These are phyloP conservation scores for Bovichtus diacanthus DNA, from an alignment of 2,797 vertebrate genomes.

Conservation along the genomic window DNA sequence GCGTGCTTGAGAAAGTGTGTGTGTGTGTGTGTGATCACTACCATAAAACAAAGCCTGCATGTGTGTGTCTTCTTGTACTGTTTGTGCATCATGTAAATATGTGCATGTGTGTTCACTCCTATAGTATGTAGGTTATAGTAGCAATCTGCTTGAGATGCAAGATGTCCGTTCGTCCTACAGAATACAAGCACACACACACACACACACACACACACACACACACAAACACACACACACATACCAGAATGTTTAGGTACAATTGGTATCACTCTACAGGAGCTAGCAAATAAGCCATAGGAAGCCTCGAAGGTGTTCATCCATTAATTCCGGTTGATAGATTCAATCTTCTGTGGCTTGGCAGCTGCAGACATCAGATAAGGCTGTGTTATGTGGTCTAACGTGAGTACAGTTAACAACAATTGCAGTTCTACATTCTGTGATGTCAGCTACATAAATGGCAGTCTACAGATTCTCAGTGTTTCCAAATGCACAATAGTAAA, in stretches of 20 bases:
- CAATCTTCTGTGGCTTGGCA: constrained; percentile 28
- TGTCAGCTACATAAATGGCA: not conserved
- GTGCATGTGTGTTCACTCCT: constrained; percentile 41
- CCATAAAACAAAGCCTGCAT: constrained; percentile 24
- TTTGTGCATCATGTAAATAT: constrained; percentile 20
- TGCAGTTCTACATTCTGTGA: not conserved
- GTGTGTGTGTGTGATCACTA: constrained; percentile 1
- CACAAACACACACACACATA: constrained; percentile 20
- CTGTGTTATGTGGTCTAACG: not conserved
- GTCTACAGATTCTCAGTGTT: not conserved
- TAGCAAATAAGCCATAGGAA: constrained; percentile 45
- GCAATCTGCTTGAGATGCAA: constrained; percentile 68
- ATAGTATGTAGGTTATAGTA: constrained; percentile 55
- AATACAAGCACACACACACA: constrained; percentile 23
- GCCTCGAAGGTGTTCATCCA: constrained; percentile 24
- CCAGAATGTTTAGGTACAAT: constrained; percentile 32
- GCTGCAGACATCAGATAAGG: constrained; percentile 2
- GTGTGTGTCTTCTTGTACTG: constrained; percentile 1
- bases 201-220: constrained; percentile 20
- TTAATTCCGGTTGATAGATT: constrained; percentile 29
- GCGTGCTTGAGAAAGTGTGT: constrained; percentile 24
- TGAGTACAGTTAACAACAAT: not conserved
- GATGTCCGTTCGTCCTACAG: constrained; percentile 33
- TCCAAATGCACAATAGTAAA: not conserved
- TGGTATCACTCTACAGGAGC: constrained; percentile 48